Base-by-base conservation (phyloP, 2,113 vertebrate genomes). In the Odocoileus hemionus region DNA sequence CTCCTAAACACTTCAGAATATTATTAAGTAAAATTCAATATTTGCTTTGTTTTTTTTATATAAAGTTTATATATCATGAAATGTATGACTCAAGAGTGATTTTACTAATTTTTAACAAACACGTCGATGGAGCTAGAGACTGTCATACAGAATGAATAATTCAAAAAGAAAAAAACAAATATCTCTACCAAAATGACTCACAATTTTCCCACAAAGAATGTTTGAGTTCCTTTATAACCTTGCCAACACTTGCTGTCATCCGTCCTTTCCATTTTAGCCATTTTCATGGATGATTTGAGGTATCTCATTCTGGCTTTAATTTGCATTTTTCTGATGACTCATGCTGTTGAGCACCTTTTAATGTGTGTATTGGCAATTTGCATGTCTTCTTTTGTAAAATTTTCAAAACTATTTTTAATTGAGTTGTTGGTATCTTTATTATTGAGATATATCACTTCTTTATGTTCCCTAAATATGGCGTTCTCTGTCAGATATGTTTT, bases 41-140 rank as follows among this genome's bases (percentile, higher is more conserved):
- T 97, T 95, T 91, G 10, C 82, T 89, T 82, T 79, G 19, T 79
- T 96, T 94, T 91, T 79, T 92, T 74, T 52, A 14, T 61, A 52
- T 93, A 76, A 91, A 90, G 26, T 89, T 94, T 83, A 83, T 12
- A 36, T 80, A 45, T 74, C 26, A 83, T 57, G 7, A 95, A 93
- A 92, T 78, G 28, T 30, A 52, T 45, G 12, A 52, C 26, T n/a
- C 70, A 86, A 90, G 47, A 70, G 10, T n/a, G 86, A 82, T 82
- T 95, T 84, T n/a, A 95, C 47, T 87, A 74, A 55, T 79, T 60
- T 79, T 94, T 89, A 58, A 76, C 7, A 85, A 94, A 61, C 60
- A 43, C 1, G 0, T 76, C 23, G 23, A 76, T 76, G 36, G 6
- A 43, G 39, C 70, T 76, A 23, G 23, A 76, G 70, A 26, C 70